phyloP scores from a whole-genome alignment of 2,888 invertebrate species.

The Bimastos eiseni region DNA sequence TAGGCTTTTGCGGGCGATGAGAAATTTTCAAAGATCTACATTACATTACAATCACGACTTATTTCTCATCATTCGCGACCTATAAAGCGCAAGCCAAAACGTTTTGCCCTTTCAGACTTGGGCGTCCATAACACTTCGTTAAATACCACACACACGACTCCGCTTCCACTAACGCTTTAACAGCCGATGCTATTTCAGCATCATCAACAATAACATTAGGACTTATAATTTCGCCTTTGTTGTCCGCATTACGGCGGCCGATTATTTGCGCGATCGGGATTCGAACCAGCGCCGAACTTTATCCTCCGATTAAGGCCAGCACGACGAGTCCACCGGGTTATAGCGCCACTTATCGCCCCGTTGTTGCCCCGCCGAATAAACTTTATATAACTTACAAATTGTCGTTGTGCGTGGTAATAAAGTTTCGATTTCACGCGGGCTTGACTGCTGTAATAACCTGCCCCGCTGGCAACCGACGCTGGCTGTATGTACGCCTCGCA shows the following conservation, averaged over 20 bases:
- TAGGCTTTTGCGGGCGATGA: background rate
- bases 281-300: background rate
- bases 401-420: background rate
- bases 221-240: background rate
- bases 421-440: constrained; percentile 5
- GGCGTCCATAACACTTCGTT: background rate
- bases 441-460: constrained; percentile 26
- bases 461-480: background rate
- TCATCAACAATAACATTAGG: background rate
- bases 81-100: background rate
- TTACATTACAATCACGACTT: no score
- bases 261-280: background rate
- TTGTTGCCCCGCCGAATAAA: background rate
- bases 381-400: constrained; percentile 13
- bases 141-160: background rate
- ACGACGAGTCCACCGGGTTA: background rate
- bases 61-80: background rate
- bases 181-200: background rate
- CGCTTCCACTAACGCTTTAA: background rate
- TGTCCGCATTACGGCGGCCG: background rate
- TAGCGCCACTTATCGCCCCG: background rate
- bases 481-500: background rate
- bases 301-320: background rate
- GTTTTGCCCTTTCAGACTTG: background rate
- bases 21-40: no score